Conservation (phyloP, 2,888 invertebrate genomes). For the Folsomia manolachei region DNA sequence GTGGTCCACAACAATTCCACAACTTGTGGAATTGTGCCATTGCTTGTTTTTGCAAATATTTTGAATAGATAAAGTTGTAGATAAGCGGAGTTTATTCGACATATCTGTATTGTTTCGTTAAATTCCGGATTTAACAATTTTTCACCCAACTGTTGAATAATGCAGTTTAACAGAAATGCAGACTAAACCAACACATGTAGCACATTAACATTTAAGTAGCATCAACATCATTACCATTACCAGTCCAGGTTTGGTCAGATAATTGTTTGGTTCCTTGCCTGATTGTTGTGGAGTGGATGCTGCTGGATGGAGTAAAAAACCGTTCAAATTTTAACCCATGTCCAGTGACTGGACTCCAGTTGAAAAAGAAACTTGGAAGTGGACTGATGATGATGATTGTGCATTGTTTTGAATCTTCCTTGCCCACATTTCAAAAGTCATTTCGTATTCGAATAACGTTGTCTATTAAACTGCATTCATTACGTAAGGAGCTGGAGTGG, state of each 20-base stretch:
- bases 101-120: no score
- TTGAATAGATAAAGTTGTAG: no score
- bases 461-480: neutral
- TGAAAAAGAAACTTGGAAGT: neutral
- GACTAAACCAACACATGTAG: slow-evolving; percentile 10
- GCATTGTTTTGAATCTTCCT: slow-evolving; percentile 8
- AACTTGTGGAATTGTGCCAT: no score
- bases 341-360: neutral
- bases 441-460: neutral
- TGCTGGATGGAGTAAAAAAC: neutral
- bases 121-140: no score
- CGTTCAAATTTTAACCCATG: neutral
- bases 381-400: slow-evolving; percentile 8
- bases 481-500: no score
- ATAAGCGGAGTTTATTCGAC: no score
- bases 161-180: neutral
- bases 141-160: neutral
- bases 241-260: neutral
- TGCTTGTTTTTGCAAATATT: no score
- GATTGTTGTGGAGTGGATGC: neutral
- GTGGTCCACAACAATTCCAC: no score
- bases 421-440: neutral
- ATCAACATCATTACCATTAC: slow-evolving; percentile 16
- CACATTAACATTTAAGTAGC: slow-evolving; percentile 6
- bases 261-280: neutral